Conservation (phyloP, 2,113 vertebrate species). For the Piprites chloris region DNA sequence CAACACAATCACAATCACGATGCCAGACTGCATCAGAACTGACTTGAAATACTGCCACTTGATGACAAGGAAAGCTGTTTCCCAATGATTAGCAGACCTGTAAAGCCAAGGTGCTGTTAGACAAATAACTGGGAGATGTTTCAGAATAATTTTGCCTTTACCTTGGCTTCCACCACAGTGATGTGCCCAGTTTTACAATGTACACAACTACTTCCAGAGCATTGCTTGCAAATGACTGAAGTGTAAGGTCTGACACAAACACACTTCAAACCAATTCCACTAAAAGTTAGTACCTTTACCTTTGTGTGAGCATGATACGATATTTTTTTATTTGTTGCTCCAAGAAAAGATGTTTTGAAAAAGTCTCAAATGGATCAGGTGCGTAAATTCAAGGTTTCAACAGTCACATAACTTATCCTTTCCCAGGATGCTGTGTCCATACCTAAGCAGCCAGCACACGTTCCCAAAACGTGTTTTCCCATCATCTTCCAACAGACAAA, state of each 20-base stretch:
- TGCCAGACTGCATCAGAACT: not conserved
- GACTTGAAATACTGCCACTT: not conserved
- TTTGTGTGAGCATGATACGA: not conserved
- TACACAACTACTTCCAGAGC: not conserved
- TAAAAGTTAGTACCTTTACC: not conserved
- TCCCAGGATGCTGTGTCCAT: not conserved
- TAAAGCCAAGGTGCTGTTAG: not conserved
- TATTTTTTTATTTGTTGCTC: not conserved
- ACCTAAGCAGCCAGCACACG: accelerated
- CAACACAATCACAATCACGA: not conserved
- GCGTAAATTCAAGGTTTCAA: not conserved
- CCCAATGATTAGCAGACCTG: not conserved
- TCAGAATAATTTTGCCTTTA: not conserved
- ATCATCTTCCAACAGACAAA: not conserved
- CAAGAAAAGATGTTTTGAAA: not conserved
- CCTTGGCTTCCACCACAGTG: not conserved
- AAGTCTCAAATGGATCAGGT: not conserved
- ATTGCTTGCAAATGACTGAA: not conserved
- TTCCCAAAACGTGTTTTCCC: not conserved
- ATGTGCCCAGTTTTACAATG: not conserved
- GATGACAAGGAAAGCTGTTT: not conserved
- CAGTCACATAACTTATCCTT: not conserved
- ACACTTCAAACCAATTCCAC: not conserved
- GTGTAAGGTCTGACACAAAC: not conserved
- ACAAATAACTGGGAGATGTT: not conserved